A percentile compares a stretch with the other conserved stretches of the same genome.
Conservation (phyloP, 23 tunicate genomes). For the Clavelina lepadiformis region DNA sequence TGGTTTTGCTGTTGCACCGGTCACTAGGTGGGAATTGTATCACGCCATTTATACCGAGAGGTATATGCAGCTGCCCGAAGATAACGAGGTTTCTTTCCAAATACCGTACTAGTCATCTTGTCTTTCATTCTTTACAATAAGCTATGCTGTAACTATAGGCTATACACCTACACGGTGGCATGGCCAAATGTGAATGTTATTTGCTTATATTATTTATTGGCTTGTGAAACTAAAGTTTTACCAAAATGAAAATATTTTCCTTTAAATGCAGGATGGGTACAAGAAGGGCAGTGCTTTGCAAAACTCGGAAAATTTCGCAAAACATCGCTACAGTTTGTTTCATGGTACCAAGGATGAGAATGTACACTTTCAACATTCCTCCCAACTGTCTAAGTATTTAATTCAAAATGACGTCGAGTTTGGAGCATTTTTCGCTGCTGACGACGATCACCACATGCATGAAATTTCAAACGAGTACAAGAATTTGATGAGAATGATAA, state of each 20-base stretch:
- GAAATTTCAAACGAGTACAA: slow-evolving; percentile 48
- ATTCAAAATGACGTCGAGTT: slow-evolving; percentile 57
- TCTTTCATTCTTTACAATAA: too few species aligned
- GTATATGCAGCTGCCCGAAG: slow-evolving; percentile 50
- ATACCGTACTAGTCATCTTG: too few species aligned
- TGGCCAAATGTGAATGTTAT: too few species aligned
- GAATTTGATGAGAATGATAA: slow-evolving; percentile 42
- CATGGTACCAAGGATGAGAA: slow-evolving; percentile 87
- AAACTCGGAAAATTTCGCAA: slow-evolving; percentile 33
- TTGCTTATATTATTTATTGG: too few species aligned
- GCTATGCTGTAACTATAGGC: too few species aligned
- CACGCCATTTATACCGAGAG: slow-evolving; percentile 85
- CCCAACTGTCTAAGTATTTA: slow-evolving; percentile 47
- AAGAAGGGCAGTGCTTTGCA: slow-evolving; percentile 38
- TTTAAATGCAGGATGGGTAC: slow-evolving; percentile 44
- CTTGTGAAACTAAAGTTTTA: too few species aligned
- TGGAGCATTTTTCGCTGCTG: slow-evolving; percentile 62
- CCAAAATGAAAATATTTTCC: too few species aligned
- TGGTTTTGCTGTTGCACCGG: slow-evolving; percentile 90
- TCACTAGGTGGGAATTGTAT: slow-evolving; percentile 71
- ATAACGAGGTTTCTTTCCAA: slow-evolving; percentile 13
- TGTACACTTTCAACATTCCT: slow-evolving; percentile 80
- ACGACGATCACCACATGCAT: slow-evolving; percentile 46
- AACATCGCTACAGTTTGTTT: slow-evolving; percentile 39
- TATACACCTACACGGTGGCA: too few species aligned